A percentile compares a stretch with the other conserved stretches of the same genome.
phyloP scores from a whole-genome alignment of 2,888 invertebrate species.

The Junonia oenone region DNA sequence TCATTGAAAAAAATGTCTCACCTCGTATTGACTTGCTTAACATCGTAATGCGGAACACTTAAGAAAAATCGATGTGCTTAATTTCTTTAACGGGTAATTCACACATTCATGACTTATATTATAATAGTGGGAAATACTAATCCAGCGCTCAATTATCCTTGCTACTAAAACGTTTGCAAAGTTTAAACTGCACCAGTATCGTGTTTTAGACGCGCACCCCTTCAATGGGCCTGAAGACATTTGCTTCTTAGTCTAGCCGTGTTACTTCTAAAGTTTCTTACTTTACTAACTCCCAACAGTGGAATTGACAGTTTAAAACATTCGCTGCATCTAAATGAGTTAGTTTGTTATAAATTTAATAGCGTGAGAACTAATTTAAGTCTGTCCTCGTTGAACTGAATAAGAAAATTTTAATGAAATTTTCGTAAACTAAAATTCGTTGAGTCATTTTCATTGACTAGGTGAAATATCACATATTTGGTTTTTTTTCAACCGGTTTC shows the following conservation, averaged over 20 bases:
- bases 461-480: not conserved
- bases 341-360: constrained; percentile 4
- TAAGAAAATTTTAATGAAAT: not conserved
- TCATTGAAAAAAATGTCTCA: too few relatives aligned
- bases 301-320: constrained; percentile 34
- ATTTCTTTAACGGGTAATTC: too few relatives aligned
- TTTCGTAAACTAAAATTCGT: not conserved
- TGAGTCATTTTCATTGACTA: not conserved
- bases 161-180: constrained; percentile 10
- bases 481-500: not conserved
- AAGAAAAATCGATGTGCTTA: too few relatives aligned
- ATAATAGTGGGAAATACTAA: too few relatives aligned
- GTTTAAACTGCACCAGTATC: constrained; percentile 34
- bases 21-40: too few relatives aligned
- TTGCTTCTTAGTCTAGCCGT: constrained; percentile 33
- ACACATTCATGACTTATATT: too few relatives aligned
- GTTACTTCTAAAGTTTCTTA: constrained; percentile 33
- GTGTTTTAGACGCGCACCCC: constrained; percentile 34
- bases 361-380: not conserved
- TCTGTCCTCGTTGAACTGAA: not conserved
- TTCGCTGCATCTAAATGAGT: constrained; percentile 17
- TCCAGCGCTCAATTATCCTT: not conserved
- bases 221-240: constrained; percentile 32
- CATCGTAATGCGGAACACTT: too few relatives aligned
- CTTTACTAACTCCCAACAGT: constrained; percentile 29